phyloP scores from a whole-genome alignment of 2,113 vertebrate genomes.

The Gasterosteus aculeatus region DNA sequence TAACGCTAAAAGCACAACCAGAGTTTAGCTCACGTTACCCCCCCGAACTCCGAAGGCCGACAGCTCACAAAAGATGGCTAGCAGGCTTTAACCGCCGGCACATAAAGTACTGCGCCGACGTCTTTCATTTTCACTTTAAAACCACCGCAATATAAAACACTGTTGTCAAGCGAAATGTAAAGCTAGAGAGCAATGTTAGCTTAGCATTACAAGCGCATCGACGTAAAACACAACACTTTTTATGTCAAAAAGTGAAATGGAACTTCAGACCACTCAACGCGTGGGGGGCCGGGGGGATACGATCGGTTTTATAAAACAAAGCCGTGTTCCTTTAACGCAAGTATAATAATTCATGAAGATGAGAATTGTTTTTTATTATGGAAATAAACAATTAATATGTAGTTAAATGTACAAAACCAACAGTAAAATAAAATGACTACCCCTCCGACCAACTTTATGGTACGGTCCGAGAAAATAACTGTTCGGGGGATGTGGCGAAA shows the following conservation, averaged over 20 bases:
- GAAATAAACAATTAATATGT: neutral
- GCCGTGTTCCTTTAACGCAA: fast-evolving
- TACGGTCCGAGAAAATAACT: conserved; percentile 74
- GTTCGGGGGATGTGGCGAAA: conserved; percentile 53
- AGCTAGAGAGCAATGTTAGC: neutral
- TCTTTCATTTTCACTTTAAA: conserved; percentile 44
- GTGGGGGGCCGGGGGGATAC: neutral
- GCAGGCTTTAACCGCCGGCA: conserved; percentile 16
- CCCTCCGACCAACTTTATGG: conserved; percentile 75
- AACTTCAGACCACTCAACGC: conserved; percentile 2
- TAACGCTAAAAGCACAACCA: conserved; percentile 8
- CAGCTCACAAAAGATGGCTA: conserved; percentile 33
- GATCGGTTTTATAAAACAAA: neutral
- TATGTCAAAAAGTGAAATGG: conserved; percentile 50
- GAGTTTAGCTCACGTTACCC: conserved; percentile 37
- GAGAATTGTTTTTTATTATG: fast-evolving
- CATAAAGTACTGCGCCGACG: neutral
- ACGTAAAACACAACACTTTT: conserved; percentile 38
- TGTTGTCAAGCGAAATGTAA: neutral
- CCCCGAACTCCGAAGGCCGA: conserved; percentile 29
- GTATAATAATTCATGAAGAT: fast-evolving
- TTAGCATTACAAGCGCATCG: neutral
- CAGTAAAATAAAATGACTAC: neutral
- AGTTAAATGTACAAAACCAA: fast-evolving
- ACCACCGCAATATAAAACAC: conserved; percentile 17